Evolutionary conservation across 2,113 vertebrate species (phyloP).

Genomic region (Mirza zaza): DNA sequence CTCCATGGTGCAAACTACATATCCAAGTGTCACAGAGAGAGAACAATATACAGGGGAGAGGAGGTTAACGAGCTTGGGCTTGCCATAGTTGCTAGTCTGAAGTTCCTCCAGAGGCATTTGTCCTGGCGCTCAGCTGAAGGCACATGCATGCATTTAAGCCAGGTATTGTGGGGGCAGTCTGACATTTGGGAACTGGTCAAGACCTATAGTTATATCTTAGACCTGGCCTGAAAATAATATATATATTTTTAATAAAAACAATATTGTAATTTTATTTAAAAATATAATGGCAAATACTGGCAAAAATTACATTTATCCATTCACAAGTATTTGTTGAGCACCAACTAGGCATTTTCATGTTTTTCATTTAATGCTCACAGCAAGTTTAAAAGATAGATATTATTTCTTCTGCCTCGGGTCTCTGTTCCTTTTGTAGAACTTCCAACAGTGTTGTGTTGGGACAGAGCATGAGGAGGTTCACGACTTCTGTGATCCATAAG

Average conservation of each 20-base stretch:
- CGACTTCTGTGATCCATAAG: no score
- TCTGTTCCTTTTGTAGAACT: no score
- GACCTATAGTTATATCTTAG: neutral
- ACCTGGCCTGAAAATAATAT: neutral
- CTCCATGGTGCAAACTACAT: neutral
- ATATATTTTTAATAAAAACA: neutral
- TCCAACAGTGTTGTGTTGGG: no score
- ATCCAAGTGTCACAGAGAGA: neutral
- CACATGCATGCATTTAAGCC: neutral
- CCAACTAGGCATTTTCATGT: neutral
- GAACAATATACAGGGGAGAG: neutral
- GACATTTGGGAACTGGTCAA: neutral
- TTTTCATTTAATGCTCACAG: neutral
- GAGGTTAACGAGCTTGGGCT: neutral
- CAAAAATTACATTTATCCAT: neutral
- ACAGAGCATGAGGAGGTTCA: no score
- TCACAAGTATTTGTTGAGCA: constrained; percentile 11
- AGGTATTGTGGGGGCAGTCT: neutral
- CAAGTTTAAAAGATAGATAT: neutral
- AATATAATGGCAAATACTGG: neutral
- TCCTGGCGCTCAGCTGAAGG: neutral
- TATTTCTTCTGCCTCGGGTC: neutral
- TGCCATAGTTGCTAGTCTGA: neutral
- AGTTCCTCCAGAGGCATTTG: neutral
- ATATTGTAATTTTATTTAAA: neutral